Conservation (phyloP, 2,113 vertebrate species). For the Oreochromis spilurus region DNA sequence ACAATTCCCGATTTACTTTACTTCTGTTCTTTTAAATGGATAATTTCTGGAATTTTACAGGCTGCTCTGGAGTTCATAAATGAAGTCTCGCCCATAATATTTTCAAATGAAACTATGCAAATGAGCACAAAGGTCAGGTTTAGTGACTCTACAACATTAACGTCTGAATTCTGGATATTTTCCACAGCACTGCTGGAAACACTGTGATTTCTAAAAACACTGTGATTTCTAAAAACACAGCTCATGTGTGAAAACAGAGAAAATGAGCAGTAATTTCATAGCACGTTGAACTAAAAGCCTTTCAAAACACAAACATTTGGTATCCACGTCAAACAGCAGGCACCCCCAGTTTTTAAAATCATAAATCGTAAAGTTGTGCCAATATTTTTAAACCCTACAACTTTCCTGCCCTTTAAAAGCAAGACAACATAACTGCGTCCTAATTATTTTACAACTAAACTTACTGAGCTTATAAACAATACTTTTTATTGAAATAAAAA, state of each 20-base stretch:
- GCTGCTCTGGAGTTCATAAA: neutral
- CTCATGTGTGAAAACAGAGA: neutral
- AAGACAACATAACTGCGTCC: neutral
- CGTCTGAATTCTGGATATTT: neutral
- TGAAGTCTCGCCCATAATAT: neutral
- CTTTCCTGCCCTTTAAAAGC: neutral
- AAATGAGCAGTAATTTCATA: neutral
- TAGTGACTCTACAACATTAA: neutral
- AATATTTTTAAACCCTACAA: neutral
- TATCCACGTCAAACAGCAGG: neutral
- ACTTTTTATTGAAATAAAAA: neutral
- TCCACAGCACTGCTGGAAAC: neutral
- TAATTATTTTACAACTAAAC: neutral
- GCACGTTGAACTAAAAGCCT: neutral
- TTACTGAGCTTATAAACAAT: neutral
- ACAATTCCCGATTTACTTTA: neutral
- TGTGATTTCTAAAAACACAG: neutral
- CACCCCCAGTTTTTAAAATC: neutral
- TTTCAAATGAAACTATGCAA: neutral
- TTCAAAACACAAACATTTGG: accelerated
- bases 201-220: neutral
- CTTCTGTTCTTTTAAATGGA: too few species aligned
- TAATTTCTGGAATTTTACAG: neutral
- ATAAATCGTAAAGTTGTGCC: neutral
- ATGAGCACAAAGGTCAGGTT: neutral